phyloP scores from a whole-genome alignment of 2,888 invertebrate species.

The Ormyrus nitidulus region DNA sequence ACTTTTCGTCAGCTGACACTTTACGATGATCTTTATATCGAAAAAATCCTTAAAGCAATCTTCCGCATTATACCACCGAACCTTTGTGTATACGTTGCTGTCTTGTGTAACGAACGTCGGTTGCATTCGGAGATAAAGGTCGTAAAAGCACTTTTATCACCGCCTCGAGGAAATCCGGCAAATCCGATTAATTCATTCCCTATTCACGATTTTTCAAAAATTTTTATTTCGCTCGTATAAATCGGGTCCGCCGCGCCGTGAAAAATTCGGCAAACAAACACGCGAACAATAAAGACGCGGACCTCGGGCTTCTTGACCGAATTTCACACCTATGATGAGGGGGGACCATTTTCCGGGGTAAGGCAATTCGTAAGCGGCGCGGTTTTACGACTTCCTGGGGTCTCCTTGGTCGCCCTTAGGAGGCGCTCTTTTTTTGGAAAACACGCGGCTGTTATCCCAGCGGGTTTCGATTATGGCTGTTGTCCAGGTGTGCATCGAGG shows the following conservation, averaged over 20 bases:
- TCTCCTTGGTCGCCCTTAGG: neutral
- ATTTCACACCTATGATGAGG: conserved; percentile 4
- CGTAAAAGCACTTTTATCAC: conserved; percentile 47
- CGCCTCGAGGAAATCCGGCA: neutral
- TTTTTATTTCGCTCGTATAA: conserved; percentile 35
- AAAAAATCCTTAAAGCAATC: conserved; percentile 20
- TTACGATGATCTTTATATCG: conserved; percentile 40
- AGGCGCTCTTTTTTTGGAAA: conserved; percentile 1
- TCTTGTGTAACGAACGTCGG: neutral
- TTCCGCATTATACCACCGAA: conserved; percentile 5
- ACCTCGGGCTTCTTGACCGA: too few relatives aligned
- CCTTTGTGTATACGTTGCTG: conserved; percentile 15
- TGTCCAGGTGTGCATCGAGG: conserved; percentile 28
- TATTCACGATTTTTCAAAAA: conserved; percentile 22
- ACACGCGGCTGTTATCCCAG: conserved; percentile 8
- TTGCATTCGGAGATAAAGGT: neutral
- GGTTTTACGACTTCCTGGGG: too few relatives aligned
- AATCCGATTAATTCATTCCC: conserved; percentile 47
- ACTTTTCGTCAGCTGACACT: conserved; percentile 23
- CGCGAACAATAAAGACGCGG: conserved; percentile 22
- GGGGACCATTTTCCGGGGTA: conserved; percentile 18
- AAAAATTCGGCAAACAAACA: conserved; percentile 40
- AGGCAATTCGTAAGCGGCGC: neutral
- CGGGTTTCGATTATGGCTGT: conserved; percentile 15
- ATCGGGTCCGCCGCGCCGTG: neutral